Conservation (phyloP, 1,140 invertebrate species). For the Drosophila sturtevanti region DNA sequence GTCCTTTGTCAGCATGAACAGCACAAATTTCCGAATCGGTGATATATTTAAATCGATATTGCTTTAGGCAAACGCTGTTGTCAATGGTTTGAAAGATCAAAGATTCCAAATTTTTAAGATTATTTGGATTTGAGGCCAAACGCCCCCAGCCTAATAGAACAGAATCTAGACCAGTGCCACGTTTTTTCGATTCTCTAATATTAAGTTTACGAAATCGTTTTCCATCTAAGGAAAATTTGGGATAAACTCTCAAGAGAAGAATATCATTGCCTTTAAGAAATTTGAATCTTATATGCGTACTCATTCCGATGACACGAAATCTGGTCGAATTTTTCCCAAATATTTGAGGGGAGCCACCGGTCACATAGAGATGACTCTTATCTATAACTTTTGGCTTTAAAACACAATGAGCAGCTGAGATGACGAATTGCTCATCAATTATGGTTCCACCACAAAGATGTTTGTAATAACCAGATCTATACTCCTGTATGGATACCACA, state of each 20-base stretch:
- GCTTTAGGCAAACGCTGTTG: conserved; percentile 13
- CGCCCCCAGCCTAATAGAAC: conserved; percentile 58
- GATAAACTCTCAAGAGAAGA: conserved; percentile 26
- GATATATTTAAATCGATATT: conserved; percentile 31
- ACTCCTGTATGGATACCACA: conserved; percentile 56
- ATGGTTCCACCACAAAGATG: conserved; percentile 64
- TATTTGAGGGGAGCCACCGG: conserved; percentile 29
- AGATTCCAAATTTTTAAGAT: conserved; percentile 26
- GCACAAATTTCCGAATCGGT: conserved; percentile 54
- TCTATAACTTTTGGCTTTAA: conserved; percentile 7
- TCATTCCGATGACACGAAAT: conserved; percentile 10
- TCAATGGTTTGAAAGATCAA: conserved; percentile 31
- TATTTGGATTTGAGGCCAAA: not conserved
- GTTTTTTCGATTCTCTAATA: not conserved
- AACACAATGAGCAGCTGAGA: conserved; percentile 55
- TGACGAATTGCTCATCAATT: conserved; percentile 32
- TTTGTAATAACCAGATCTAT: conserved; percentile 15
- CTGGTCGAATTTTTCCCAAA: not conserved
- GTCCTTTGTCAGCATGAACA: conserved; percentile 18
- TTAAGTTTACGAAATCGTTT: conserved; percentile 26
- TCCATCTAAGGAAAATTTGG: conserved; percentile 34
- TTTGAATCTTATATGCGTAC: conserved; percentile 29
- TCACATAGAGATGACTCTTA: conserved; percentile 11
- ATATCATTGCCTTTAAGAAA: conserved; percentile 52
- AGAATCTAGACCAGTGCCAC: not conserved